Evolutionary conservation across 2,888 invertebrate species (phyloP).

Genomic region (Mystacides longicornis): DNA sequence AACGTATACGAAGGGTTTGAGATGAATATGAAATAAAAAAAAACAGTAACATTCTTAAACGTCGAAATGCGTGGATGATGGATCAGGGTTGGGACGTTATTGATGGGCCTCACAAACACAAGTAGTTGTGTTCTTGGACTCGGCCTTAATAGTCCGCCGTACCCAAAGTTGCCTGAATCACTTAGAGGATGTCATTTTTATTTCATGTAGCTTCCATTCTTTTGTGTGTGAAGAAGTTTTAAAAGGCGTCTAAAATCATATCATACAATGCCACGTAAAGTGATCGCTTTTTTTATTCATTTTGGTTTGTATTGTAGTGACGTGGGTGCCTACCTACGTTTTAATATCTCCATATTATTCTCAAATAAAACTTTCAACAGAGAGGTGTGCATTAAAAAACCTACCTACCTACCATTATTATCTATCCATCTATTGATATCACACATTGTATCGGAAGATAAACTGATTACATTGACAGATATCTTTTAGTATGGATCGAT

Average conservation of each 20-base stretch:
- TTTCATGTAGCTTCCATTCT: not conserved
- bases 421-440: not conserved
- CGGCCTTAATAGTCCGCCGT: slow-evolving; percentile 12
- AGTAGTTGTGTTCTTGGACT: slow-evolving; percentile 25
- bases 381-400: not conserved
- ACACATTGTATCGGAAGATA: not conserved
- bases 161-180: slow-evolving; percentile 5
- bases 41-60: slow-evolving; percentile 4
- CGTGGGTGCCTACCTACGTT: not conserved
- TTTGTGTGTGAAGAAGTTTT: not conserved
- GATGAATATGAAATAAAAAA: slow-evolving; percentile 3
- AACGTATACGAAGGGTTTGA: not conserved
- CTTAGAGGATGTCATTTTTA: slow-evolving; percentile 2
- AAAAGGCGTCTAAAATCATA: slow-evolving; percentile 5
- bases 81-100: slow-evolving; percentile 22
- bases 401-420: too few relatives aligned
- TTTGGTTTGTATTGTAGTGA: slow-evolving; percentile 4
- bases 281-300: slow-evolving; percentile 4
- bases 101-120: slow-evolving; percentile 25
- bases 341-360: too few relatives aligned
- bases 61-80: slow-evolving; percentile 13
- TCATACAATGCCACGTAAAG: slow-evolving; percentile 3
- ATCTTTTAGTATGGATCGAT: not conserved
- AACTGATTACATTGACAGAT: not conserved
- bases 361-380: not conserved